Base-by-base conservation (phyloP, 2,888 invertebrate species). In the Drosophila cognata region DNA sequence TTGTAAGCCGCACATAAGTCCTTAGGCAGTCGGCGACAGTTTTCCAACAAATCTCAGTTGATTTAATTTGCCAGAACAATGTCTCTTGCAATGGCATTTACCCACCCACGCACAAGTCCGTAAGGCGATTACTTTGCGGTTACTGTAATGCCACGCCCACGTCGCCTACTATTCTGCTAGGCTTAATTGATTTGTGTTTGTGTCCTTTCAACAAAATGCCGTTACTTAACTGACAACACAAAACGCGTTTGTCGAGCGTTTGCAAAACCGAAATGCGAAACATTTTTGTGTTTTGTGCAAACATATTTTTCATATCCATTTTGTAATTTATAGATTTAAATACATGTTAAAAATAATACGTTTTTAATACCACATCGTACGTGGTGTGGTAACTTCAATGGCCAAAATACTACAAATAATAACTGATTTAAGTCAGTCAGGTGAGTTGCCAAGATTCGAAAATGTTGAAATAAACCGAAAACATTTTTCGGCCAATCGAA, bases 41-140 rank as follows among this genome's bases (percentile, higher is more conserved):
- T 77, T 77, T 79, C 73, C 67, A 76, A 76, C 74, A 87, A 89
- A 84, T 84, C 84, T 79, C 68, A 60, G 77, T 65, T 76, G 74
- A 81, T 79, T 81, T 87, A 72, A 89, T 89, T 89, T 79, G 66
- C 73, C 72, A 73, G 88, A 70, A 84, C 78, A 79, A 79, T 84
- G 88, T 77, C 72, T 78, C 55, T 77, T 66, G 70, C 63, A 66
- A 33, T 66, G 71, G 61, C 50, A 81, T 78, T 80, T 71, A 66
- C 59, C 29, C 69, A 55, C 46, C 69, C 31, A 73, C 63, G 52
- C 65, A 60, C 36, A 46, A 55, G 59, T 61, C 57, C 61, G 51
- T 85, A 85, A 89, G 85, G 77, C 88, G 89, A 84, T 85, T 85
- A 88, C 50, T 59, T 41, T 64, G 79, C 33, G 72, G 67, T 63